phyloP scores from a whole-genome alignment of 2,113 vertebrate genomes.

The Sorex fumeus region DNA sequence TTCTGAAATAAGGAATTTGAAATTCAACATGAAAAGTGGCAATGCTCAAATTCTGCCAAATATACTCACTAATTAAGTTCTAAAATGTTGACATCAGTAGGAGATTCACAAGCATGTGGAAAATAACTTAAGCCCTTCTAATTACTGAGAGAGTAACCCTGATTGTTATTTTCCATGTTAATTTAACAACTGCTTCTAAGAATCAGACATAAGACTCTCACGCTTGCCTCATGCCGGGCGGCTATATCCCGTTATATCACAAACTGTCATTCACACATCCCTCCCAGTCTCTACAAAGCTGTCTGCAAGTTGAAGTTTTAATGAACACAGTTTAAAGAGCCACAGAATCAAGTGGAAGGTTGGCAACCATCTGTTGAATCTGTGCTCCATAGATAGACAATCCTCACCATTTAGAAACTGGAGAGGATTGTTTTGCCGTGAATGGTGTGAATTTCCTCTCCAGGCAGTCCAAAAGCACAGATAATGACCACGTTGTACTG shows the following conservation, averaged over 20 bases:
- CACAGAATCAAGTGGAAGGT: slow-evolving; percentile 83
- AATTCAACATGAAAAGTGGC: slow-evolving; percentile 61
- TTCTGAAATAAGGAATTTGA: slow-evolving; percentile 74
- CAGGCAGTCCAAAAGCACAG: slow-evolving; percentile 71
- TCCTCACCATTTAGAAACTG: slow-evolving; percentile 82
- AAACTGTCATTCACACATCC: slow-evolving; percentile 21
- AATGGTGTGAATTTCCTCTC: slow-evolving; percentile 85
- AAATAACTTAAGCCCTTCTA: slow-evolving; percentile 25
- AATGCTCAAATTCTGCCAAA: slow-evolving; percentile 58
- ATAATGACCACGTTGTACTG: slow-evolving; percentile 81
- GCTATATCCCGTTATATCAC: background rate
- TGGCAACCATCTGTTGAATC: slow-evolving; percentile 83
- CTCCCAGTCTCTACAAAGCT: slow-evolving; percentile 48
- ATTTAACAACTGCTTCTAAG: slow-evolving; percentile 61
- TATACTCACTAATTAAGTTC: slow-evolving; percentile 36
- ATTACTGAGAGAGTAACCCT: background rate
- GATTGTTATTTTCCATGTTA: slow-evolving; percentile 4
- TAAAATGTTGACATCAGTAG: background rate
- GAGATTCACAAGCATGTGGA: background rate
- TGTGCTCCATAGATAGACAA: slow-evolving; percentile 77
- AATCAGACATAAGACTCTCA: background rate
- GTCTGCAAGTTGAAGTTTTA: slow-evolving; percentile 70
- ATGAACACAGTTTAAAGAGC: slow-evolving; percentile 79
- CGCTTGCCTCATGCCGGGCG: background rate
- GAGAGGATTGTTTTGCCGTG: slow-evolving; percentile 83